Evolutionary conservation across 2,888 invertebrate species (phyloP).

Genomic region (Maniola hyperantus): DNA sequence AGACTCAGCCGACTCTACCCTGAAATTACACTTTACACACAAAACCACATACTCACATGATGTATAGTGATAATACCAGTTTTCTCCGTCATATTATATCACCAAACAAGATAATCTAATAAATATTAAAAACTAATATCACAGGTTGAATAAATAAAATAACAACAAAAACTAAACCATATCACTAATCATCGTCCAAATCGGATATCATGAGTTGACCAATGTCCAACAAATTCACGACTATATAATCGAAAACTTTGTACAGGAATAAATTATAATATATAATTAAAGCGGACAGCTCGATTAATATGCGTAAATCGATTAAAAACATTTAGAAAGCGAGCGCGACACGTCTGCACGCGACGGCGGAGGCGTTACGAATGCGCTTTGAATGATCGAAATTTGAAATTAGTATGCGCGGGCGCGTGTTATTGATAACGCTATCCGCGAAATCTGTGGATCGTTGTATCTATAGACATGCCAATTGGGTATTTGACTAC

Average conservation of each 20-base stretch:
- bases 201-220: slow-evolving; percentile 57
- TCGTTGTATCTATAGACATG: neutral
- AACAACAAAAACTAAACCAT: slow-evolving; percentile 37
- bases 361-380: slow-evolving; percentile 52
- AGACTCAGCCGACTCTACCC: too few species aligned
- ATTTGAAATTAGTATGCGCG: slow-evolving; percentile 30
- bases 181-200: slow-evolving; percentile 57
- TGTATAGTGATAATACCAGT: slow-evolving; percentile 70
- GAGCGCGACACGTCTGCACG: slow-evolving; percentile 49
- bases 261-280: slow-evolving; percentile 69
- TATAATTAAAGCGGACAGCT: slow-evolving; percentile 61
- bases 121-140: slow-evolving; percentile 58
- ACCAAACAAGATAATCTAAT: slow-evolving; percentile 24
- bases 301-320: slow-evolving; percentile 60
- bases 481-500: neutral
- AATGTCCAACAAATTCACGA: slow-evolving; percentile 50
- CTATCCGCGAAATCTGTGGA: slow-evolving; percentile 22
- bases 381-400: slow-evolving; percentile 44
- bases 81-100: slow-evolving; percentile 64
- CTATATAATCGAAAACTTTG: slow-evolving; percentile 61
- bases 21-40: neutral
- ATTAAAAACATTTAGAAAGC: slow-evolving; percentile 48
- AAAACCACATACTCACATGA: slow-evolving; percentile 57
- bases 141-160: slow-evolving; percentile 74
- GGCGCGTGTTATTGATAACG: slow-evolving; percentile 36